Conservation (phyloP, 2,888 invertebrate genomes). For the Pollenia angustigena region DNA sequence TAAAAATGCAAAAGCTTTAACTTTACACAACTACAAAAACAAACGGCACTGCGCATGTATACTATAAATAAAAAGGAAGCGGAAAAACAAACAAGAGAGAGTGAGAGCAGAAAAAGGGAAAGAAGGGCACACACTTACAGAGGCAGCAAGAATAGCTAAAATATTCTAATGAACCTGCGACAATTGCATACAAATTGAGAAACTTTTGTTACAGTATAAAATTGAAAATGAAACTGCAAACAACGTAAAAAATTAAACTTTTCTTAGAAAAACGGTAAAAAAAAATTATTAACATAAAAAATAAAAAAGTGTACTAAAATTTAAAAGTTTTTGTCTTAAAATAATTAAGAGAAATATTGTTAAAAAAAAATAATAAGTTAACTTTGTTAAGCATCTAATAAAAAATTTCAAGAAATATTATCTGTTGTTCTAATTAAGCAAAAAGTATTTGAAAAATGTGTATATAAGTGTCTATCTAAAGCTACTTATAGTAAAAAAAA, state of each 20-base stretch:
- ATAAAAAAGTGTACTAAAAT: slow-evolving; percentile 2
- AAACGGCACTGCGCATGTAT: slow-evolving; percentile 61
- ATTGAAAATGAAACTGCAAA: slow-evolving; percentile 67
- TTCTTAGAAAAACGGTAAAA: slow-evolving; percentile 47
- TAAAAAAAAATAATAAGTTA: not conserved
- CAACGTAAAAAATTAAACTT: slow-evolving; percentile 61
- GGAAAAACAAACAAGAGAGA: slow-evolving; percentile 38
- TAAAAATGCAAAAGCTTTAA: slow-evolving; percentile 34
- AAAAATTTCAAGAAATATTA: too few species aligned
- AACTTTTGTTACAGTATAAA: slow-evolving; percentile 70
- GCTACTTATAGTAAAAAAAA: slow-evolving; percentile 1
- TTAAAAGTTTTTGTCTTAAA: not conserved
- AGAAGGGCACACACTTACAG: not conserved
- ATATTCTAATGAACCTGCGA: slow-evolving; percentile 67
- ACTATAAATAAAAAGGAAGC: slow-evolving; percentile 60
- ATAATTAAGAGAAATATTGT: not conserved
- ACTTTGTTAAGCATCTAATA: too few species aligned
- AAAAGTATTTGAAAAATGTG: slow-evolving; percentile 28
- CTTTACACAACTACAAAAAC: not conserved
- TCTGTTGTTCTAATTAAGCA: not conserved
- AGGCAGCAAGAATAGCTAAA: slow-evolving; percentile 11
- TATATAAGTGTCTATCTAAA: slow-evolving; percentile 46
- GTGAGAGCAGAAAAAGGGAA: slow-evolving; percentile 23
- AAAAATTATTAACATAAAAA: slow-evolving; percentile 3
- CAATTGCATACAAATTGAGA: slow-evolving; percentile 73